Evolutionary conservation across 2,113 vertebrate genomes (phyloP), one percentile per base, ranked within the genome.

Genomic region (Ammospiza caudacuta): DNA sequence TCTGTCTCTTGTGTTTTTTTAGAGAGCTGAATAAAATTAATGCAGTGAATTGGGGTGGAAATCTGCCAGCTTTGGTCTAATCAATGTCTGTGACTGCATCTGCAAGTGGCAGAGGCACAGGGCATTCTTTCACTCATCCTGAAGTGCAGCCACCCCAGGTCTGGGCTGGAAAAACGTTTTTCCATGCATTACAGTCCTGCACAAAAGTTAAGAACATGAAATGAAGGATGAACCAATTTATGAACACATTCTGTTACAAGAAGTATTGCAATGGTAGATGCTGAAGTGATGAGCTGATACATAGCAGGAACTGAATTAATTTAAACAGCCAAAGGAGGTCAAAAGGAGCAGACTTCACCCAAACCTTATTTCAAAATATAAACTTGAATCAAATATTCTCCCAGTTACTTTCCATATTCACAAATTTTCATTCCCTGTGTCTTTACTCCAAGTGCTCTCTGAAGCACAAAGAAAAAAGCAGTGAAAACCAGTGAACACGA

Each of bases 341-440:
- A 87, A 79, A 72, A 74, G 29, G 28, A 83, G 14, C 39, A 90
- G 51, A 46, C 33, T 44, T 91, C 23, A 75, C 46, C 43, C 62
- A 87, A 79, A 61, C 9, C 33, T 66, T 68, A 24, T 66, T 94
- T 89, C 41, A 87, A 64, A 97, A 96, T 66, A 57, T 55, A 79
- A 80, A 83, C 27, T 72, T 23, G 6, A 91, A 61, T 81, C 10
- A 55, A 88, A 66, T 51, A 70, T 51, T 57, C 10, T 43, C 64
- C 47, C 24, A 59, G 52, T 90, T 88, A 49, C 75, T 91, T 94
- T 78, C 69, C 22, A 47, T 11, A 6, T 83, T 85, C 61, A 51
- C 31, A 64, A 74, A 24, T 86, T 93, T 88, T 89, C 31, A 83
- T 57, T 68, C 44, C 27, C 11, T 19, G 22, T 61, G 72, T 93